Evolutionary conservation across 64 coral and sea anemone genomes (phyloP), one percentile per base, ranked within the genome.

Genomic region (Anthopleura sola): DNA sequence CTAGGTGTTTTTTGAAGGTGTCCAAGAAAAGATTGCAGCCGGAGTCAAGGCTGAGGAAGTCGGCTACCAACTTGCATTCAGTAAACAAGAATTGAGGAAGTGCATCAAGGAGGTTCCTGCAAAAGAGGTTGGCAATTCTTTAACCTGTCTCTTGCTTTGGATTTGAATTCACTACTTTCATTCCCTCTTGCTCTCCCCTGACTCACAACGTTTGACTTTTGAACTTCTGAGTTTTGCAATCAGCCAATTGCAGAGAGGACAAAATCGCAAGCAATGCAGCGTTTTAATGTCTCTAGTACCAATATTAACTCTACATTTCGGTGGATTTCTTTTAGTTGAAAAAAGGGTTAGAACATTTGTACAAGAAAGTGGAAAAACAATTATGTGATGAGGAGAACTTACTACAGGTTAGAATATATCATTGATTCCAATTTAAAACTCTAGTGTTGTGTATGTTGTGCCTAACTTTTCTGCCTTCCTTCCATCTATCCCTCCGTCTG

Each of bases 301-400:
- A 53, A 44, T 44, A 8, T 44, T 44, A 44, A 44, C 40, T 11
- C 1, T 55, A 29, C n/a, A 24, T 71, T 19, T 38, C 12, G 18
- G 37, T 58, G 12, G 19, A 36, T 64, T 37, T 71, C 20, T n/a
- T 29, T 28, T 84, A 94, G 90, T 60, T 99, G 2, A 99, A 99
- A 58, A 99, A 92, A 90, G 97, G 92, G 24, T 78, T 99, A 48
- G 97, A 99, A 80, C 97, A 94, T 7, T 51, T 99, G 4, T 99
- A 99, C 87, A 99, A 90, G 60, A 99, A 99, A 90, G 92, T 99
- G 5, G 97, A 99, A 55, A 99, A 99, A 39, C 97, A 99, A 44
- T 84, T 99, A 55, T 99, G 92, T 33, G 97, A 99, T 28, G 97
- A 99, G 19, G 97, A 99, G 36, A 99, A 94, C 39, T 92, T 99